These are phyloP conservation scores for Dendrocopos noguchii DNA, from an alignment of 2,113 vertebrate species.

Conservation along the genomic window DNA sequence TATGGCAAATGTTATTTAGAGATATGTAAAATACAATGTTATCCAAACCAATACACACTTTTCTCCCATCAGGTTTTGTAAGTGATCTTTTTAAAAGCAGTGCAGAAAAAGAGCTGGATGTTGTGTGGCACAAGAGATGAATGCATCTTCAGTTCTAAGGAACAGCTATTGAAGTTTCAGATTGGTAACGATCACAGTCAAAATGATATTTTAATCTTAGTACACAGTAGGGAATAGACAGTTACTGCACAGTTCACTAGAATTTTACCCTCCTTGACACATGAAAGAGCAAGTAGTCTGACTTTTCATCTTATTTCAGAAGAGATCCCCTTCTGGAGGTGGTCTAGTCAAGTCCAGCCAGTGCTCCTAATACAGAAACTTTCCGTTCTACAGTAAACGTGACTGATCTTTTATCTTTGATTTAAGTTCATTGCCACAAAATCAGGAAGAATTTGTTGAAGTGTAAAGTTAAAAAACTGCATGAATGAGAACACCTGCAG, in stretches of 20 bases:
- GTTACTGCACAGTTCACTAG: constrained; percentile 74
- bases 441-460: constrained; percentile 69
- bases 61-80: constrained; percentile 15
- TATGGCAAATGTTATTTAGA: constrained; percentile 22
- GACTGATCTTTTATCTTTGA: constrained; percentile 76
- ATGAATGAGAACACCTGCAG: constrained; percentile 59
- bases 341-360: constrained; percentile 74
- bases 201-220: constrained; percentile 68
- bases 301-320: constrained; percentile 80
- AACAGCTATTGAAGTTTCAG: constrained; percentile 64
- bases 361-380: constrained; percentile 70
- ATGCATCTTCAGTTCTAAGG: constrained; percentile 63
- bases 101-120: constrained; percentile 15
- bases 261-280: constrained; percentile 76
- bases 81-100: constrained; percentile 50
- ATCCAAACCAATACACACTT: constrained; percentile 31
- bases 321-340: constrained; percentile 72
- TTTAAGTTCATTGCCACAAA: constrained; percentile 75
- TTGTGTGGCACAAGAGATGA: constrained; percentile 62
- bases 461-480: constrained; percentile 58
- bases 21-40: constrained; percentile 28
- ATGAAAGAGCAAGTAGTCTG: constrained; percentile 77
- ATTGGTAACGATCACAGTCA: constrained; percentile 58
- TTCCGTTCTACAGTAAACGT: constrained; percentile 72
- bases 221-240: constrained; percentile 73